phyloP scores from a whole-genome alignment of 2,113 vertebrate genomes.

The Eonycteris spelaea region DNA sequence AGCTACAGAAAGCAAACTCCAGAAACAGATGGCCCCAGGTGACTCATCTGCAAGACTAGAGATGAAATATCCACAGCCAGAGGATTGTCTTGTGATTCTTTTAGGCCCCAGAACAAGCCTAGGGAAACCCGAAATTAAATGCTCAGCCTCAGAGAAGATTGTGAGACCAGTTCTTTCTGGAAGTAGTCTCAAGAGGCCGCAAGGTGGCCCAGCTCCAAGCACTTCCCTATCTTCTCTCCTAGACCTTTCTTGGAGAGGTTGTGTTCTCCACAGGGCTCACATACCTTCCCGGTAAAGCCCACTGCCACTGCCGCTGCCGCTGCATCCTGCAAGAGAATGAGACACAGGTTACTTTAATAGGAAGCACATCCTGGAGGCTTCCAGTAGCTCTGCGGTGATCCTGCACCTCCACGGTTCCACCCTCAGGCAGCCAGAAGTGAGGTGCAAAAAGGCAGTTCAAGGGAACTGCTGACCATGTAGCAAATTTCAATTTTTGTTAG shows the following conservation, averaged over 20 bases:
- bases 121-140: conserved; percentile 29
- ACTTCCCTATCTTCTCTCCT: background rate
- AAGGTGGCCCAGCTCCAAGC: background rate
- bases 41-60: conserved; percentile 22
- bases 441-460: background rate
- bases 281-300: conserved; percentile 81
- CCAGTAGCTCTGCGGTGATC: no score
- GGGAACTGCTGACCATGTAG: background rate
- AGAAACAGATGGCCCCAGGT: background rate
- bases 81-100: background rate
- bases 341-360: background rate
- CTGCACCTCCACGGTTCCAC: background rate
- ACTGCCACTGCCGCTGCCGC: conserved; percentile 34
- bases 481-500: background rate
- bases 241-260: background rate
- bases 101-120: background rate
- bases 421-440: background rate
- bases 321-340: conserved; percentile 72
- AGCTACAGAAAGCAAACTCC: background rate
- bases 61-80: conserved; percentile 37
- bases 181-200: background rate
- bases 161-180: background rate
- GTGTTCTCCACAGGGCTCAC: background rate
- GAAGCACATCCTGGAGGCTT: background rate
- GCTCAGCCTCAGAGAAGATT: background rate